A percentile compares a stretch with the other conserved stretches of the same genome.
Conservation (phyloP, 2,888 invertebrate species). For the Agonum fuliginosum region DNA sequence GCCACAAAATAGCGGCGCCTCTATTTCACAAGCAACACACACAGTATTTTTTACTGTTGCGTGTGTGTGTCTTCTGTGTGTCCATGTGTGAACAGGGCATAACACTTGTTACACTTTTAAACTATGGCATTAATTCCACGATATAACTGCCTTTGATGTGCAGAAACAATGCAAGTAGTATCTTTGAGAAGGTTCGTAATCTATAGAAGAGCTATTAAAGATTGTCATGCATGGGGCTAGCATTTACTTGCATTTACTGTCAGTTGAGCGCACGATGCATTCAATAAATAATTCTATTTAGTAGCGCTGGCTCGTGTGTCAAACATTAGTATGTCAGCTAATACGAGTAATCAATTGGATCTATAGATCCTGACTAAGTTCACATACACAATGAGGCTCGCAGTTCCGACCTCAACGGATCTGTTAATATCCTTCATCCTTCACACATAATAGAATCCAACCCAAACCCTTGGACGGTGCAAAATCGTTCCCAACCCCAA, state of each 20-base stretch:
- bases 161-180: too few species aligned
- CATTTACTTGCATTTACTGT: neutral
- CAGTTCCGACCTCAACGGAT: constrained; percentile 21
- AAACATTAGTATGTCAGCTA: constrained; percentile 13
- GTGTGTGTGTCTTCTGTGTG: too few species aligned
- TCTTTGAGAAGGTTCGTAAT: too few species aligned
- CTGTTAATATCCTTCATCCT: constrained; percentile 39
- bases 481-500: neutral
- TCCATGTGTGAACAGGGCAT: too few species aligned
- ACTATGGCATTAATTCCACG: too few species aligned
- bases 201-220: too few species aligned
- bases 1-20: too few species aligned
- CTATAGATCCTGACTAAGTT: constrained; percentile 14
- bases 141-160: too few species aligned
- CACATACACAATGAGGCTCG: constrained; percentile 22
- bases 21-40: too few species aligned
- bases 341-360: constrained; percentile 3
- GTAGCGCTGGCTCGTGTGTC: neutral
- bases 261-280: neutral
- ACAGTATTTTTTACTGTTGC: too few species aligned
- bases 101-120: too few species aligned
- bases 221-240: too few species aligned
- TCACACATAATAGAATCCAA: constrained; percentile 15
- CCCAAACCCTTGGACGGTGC: neutral
- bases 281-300: constrained; percentile 3